These are phyloP conservation scores for Oplegnathus fasciatus DNA, from an alignment of 2,113 vertebrate species.

Conservation along the genomic window DNA sequence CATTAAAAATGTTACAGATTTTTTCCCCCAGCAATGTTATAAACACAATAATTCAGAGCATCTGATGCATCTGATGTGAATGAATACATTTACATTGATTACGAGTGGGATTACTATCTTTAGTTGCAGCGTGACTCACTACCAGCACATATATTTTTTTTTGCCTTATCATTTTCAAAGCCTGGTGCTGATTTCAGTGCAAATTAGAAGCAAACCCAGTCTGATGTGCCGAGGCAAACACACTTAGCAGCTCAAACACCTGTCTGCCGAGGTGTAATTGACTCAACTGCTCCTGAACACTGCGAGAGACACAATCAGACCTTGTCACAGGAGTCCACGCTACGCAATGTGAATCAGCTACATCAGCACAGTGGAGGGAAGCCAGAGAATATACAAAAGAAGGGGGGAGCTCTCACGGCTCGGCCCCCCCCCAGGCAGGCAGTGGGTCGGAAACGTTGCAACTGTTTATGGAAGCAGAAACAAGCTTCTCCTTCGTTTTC, in stretches of 20 bases:
- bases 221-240: constrained; percentile 49
- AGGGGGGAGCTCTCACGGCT: constrained; percentile 66
- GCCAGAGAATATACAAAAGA: constrained; percentile 39
- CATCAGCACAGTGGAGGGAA: constrained; percentile 70
- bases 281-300: constrained; percentile 44
- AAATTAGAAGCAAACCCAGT: constrained; percentile 56
- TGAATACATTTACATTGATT: constrained; percentile 34
- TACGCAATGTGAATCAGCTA: constrained; percentile 56
- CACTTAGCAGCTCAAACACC: constrained; percentile 61
- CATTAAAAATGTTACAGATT: background rate
- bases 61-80: constrained; percentile 20
- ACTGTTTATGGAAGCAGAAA: constrained; percentile 76
- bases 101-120: constrained; percentile 27
- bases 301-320: constrained; percentile 48
- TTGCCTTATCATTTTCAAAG: constrained; percentile 46
- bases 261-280: constrained; percentile 59
- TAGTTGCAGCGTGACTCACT: constrained; percentile 47
- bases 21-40: background rate
- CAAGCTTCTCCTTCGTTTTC: constrained; percentile 49
- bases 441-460: constrained; percentile 68
- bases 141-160: constrained; percentile 23
- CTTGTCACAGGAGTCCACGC: constrained; percentile 59
- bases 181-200: constrained; percentile 37
- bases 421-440: constrained; percentile 65
- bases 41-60: background rate